These are phyloP conservation scores for Drosophila dunni DNA, from an alignment of 1,140 invertebrate species.

Conservation along the genomic window DNA sequence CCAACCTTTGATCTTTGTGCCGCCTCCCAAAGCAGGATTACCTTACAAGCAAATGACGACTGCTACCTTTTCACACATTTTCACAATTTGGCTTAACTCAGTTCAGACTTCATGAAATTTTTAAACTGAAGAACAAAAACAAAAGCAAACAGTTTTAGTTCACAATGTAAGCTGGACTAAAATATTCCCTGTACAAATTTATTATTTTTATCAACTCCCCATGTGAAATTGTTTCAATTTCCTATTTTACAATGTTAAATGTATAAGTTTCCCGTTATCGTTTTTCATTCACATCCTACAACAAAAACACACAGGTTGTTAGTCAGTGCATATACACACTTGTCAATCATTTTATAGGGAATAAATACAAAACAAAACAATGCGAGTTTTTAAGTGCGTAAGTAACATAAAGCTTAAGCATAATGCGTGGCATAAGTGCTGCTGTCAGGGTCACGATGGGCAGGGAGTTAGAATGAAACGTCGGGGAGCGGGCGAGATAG, in stretches of 20 bases:
- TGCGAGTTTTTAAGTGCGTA: conserved; percentile 56
- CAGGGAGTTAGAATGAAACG: no score
- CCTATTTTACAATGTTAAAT: no score
- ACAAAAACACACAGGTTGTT: no score
- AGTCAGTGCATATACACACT: background rate
- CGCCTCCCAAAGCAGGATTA: conserved; percentile 61
- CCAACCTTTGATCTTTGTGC: conserved; percentile 36
- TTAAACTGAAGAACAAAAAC: conserved; percentile 51
- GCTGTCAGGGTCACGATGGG: conserved; percentile 55
- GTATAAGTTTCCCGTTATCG: background rate
- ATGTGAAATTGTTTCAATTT: no score
- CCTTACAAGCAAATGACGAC: conserved; percentile 38
- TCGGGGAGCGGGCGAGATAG: background rate
- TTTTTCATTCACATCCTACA: background rate
- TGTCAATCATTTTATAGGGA: conserved; percentile 1
- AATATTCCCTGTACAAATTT: background rate
- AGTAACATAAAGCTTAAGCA: conserved; percentile 75
- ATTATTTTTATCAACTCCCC: background rate
- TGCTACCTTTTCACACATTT: conserved; percentile 67
- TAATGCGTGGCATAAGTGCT: conserved; percentile 74
- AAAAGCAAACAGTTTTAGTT: conserved; percentile 14
- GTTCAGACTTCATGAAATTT: conserved; percentile 74
- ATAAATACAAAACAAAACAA: conserved; percentile 55
- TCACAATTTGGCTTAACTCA: conserved; percentile 35
- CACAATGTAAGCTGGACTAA: background rate